Conservation (phyloP, 2,888 invertebrate species). For the Brachyopa scutellaris region DNA sequence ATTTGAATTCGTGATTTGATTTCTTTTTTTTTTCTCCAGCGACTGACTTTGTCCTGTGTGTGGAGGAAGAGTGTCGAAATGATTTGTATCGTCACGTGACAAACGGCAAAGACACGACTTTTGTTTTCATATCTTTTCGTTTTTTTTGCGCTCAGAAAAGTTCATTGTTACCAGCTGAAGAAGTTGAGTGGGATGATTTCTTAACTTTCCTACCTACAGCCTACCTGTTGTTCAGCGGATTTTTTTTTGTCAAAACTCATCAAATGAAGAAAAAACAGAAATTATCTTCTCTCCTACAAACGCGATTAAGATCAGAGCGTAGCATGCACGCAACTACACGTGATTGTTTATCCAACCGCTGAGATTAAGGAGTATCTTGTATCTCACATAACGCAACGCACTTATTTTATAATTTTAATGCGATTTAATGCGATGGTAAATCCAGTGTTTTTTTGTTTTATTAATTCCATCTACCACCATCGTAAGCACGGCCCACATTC, state of each 20-base stretch:
- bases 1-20: slow-evolving; percentile 70
- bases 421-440: neutral
- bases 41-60: slow-evolving; percentile 26
- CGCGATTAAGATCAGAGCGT: slow-evolving; percentile 40
- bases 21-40: slow-evolving; percentile 27
- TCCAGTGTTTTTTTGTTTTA: neutral
- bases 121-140: slow-evolving; percentile 27
- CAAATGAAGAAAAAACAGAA: neutral
- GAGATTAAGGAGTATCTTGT: neutral
- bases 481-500: neutral
- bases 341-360: neutral
- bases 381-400: too few relatives aligned
- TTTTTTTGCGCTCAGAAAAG: slow-evolving; percentile 14
- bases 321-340: slow-evolving; percentile 25
- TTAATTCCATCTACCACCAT: slow-evolving; percentile 4
- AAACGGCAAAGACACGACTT: slow-evolving; percentile 81
- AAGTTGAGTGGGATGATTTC: slow-evolving; percentile 62
- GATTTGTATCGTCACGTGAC: slow-evolving; percentile 82
- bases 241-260: neutral
- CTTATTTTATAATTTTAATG: too few relatives aligned
- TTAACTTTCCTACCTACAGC: slow-evolving; percentile 6
- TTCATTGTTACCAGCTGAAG: slow-evolving; percentile 49
- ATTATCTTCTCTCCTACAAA: neutral
- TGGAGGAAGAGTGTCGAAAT: slow-evolving; percentile 77
- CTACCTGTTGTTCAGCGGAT: slow-evolving; percentile 29